These are phyloP conservation scores for Austrofundulus limnaeus DNA, from an alignment of 2,113 vertebrate species.

Conservation along the genomic window DNA sequence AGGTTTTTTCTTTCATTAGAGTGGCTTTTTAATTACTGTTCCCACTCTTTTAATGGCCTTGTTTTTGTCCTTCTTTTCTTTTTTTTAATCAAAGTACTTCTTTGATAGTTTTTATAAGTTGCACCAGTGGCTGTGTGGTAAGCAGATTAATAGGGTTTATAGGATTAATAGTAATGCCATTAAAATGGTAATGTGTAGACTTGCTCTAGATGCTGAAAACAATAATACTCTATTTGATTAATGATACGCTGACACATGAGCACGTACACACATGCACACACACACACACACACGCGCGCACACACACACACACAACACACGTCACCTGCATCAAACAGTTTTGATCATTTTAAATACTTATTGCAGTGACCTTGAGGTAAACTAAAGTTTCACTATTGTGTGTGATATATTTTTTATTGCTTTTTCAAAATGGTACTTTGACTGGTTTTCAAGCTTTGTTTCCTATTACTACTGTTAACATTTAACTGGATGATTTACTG, in stretches of 20 bases:
- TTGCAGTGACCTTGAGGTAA: background rate
- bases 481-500: no score
- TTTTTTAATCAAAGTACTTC: slow-evolving; percentile 62
- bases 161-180: slow-evolving; percentile 75
- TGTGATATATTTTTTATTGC: no score
- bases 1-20: slow-evolving; percentile 74
- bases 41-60: slow-evolving; percentile 62
- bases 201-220: slow-evolving; percentile 75
- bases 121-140: slow-evolving; percentile 67
- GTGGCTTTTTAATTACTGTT: slow-evolving; percentile 75
- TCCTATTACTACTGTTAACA: no score
- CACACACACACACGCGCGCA: slow-evolving; percentile 25
- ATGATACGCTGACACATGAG: slow-evolving; percentile 61
- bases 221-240: slow-evolving; percentile 78
- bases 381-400: no score
- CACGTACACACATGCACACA: slow-evolving; percentile 19
- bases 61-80: slow-evolving; percentile 32
- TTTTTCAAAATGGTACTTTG: no score
- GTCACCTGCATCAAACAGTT: slow-evolving; percentile 29
- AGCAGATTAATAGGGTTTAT: slow-evolving; percentile 78
- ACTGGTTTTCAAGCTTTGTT: no score
- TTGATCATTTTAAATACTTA: background rate
- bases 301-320: slow-evolving; percentile 1
- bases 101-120: slow-evolving; percentile 76
- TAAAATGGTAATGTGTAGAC: slow-evolving; percentile 78